Percentiles rank a stretch among this genome's conserved stretches.
These are phyloP conservation scores for Papilio polytes DNA, from an alignment of 1,140 invertebrate genomes.

Conservation along the genomic window DNA sequence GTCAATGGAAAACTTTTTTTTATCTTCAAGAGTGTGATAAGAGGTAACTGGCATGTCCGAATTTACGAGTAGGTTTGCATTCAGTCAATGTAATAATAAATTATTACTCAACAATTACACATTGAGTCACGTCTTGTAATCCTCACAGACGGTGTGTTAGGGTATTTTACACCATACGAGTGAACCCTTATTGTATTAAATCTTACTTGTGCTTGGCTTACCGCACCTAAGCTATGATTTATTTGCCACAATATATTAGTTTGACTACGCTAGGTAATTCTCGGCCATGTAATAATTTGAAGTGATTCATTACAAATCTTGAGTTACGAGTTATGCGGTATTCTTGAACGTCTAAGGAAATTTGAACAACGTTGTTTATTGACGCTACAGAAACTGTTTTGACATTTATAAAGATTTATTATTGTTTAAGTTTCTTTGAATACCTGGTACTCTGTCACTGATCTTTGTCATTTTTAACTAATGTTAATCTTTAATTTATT, in stretches of 20 bases:
- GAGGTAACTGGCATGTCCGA: too few species aligned
- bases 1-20: too few species aligned
- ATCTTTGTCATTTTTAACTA: neutral
- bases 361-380: neutral
- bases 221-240: constrained; percentile 39
- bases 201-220: constrained; percentile 37
- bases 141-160: constrained; percentile 4
- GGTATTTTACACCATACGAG: constrained; percentile 3
- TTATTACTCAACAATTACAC: neutral
- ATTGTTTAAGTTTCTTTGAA: neutral
- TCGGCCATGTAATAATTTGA: constrained; percentile 22
- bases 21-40: too few species aligned
- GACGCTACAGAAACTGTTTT: neutral
- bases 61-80: too few species aligned
- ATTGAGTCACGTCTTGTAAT: constrained; percentile 3
- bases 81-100: neutral
- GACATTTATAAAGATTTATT: neutral
- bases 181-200: constrained; percentile 33
- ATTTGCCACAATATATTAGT: constrained; percentile 33
- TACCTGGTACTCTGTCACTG: neutral
- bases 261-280: constrained; percentile 22
- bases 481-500: too few species aligned
- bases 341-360: constrained; percentile 1
- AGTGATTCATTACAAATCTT: constrained; percentile 35
- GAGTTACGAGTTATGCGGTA: constrained; percentile 23